A percentile compares a stretch with the other conserved stretches of the same genome.
Evolutionary conservation across 1,140 invertebrate genomes (phyloP).

Genomic region (Popillia japonica): DNA sequence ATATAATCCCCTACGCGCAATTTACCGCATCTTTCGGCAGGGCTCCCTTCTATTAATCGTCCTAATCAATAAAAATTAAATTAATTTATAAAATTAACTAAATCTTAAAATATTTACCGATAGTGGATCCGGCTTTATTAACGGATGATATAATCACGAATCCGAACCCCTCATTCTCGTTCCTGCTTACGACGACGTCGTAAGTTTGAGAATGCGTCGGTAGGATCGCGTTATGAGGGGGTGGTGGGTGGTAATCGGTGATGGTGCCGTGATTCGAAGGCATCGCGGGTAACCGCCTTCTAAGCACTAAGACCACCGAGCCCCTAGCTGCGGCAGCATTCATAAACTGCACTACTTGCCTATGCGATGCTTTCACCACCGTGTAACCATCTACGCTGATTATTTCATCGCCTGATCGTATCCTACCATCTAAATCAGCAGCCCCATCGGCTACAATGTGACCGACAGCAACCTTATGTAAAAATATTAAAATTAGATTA

Average conservation of each 20-base stretch:
- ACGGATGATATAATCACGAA: conserved; percentile 98
- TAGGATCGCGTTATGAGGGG: conserved; percentile 50
- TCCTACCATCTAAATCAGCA: conserved; percentile 85
- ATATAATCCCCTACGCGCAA: conserved; percentile 96
- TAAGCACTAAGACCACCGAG: conserved; percentile 76
- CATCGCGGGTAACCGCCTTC: conserved; percentile 63
- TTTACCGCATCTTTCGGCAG: conserved; percentile 89
- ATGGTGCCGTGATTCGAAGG: conserved; percentile 6
- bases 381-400: conserved; percentile 85
- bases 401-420: conserved; percentile 90
- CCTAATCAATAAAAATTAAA: conserved; percentile 65
- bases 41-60: conserved; percentile 92
- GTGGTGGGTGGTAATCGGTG: conserved; percentile 50
- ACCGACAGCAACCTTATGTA: conserved; percentile 84
- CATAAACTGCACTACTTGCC: conserved; percentile 89
- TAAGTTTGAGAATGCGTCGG: conserved; percentile 70
- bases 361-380: conserved; percentile 87
- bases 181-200: conserved; percentile 87
- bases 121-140: conserved; percentile 91
- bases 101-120: conserved; percentile 72
- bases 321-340: conserved; percentile 82
- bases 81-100: background rate
- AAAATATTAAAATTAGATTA: background rate
- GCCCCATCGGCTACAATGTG: conserved; percentile 93
- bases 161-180: conserved; percentile 96